Evolutionary conservation across 2,888 invertebrate genomes (phyloP), one percentile per base, ranked within the genome.

Genomic region (Trachelus tabidus): DNA sequence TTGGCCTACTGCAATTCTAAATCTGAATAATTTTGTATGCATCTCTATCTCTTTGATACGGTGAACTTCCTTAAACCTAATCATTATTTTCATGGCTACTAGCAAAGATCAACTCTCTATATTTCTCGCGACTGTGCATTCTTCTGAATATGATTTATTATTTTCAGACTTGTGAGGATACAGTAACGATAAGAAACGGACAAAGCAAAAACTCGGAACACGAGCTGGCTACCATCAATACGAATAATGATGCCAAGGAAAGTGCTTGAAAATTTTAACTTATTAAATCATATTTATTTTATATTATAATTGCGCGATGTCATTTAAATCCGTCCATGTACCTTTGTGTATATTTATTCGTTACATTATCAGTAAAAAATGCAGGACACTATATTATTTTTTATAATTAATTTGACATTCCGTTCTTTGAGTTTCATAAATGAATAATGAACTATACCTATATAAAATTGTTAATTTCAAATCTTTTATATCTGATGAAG

Each of bases 131-230:
- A 71, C 12, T 34, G 0, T 34, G 33, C 31, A 33, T 71, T 71
- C 12, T 71, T 34, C 9, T 34, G 31, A 33, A 71, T 15, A 12
- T 74, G 35, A 74, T 30, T 74, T n/a, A 15, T 74, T 76, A 37
- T 69, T 88, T 87, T 34, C 86, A 92, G 92, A 92, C 90, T 85
- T 92, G 90, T 92, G 92, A 92, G 79, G 89, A 90, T 76, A 82
- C 87, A 15, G 86, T 87, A 79, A 86, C 88, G 40, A 83, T 87
- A 75, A 82, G 84, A 30, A 91, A 90, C 78, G 90, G 90, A 76
- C 87, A 87, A 68, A 88, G 83, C 79, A 90, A 89, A 81, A 82
- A 83, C 73, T 79, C 86, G 9, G 90, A 90, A 31, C 90, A 90
- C 73, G 91, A 91, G 77, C 89, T 91, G 90, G 83, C 88, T 31